phyloP scores from a whole-genome alignment of 2,113 vertebrate species.

The Chrysochloris asiatica region DNA sequence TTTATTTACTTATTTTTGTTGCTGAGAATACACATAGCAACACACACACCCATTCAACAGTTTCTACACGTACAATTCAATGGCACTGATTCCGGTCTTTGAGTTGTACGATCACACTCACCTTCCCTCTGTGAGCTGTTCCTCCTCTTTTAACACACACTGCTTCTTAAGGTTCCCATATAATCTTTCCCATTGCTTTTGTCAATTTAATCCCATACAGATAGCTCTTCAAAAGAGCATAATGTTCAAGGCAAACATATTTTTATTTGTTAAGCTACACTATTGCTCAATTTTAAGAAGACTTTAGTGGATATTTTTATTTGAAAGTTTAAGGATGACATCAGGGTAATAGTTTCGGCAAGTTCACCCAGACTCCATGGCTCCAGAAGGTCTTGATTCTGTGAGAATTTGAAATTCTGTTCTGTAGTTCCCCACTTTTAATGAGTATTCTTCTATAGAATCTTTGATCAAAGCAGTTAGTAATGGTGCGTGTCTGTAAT shows the following conservation, averaged over 20 bases:
- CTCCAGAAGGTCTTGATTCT: no score
- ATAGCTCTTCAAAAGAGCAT: no score
- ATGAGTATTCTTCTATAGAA: neutral
- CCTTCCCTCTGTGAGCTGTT: neutral
- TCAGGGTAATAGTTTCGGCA: neutral
- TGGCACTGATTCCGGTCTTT: neutral
- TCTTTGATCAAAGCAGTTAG: neutral
- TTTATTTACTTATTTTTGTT: no score
- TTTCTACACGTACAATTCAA: neutral
- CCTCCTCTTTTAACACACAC: neutral
- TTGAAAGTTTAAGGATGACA: neutral
- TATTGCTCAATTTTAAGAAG: no score
- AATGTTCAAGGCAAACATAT: no score
- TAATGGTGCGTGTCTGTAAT: neutral
- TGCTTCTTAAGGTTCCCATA: neutral
- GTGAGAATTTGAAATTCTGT: neutral
- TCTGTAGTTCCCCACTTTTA: neutral
- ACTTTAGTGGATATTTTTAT: no score
- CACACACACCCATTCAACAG: neutral
- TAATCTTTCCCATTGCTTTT: neutral
- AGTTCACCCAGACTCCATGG: neutral
- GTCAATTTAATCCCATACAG: neutral
- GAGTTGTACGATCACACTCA: neutral
- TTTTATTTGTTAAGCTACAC: no score
- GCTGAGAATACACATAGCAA: neutral